A percentile compares a stretch with the other conserved stretches of the same genome.
Evolutionary conservation across 2,113 vertebrate species (phyloP).

Genomic region (Cathartes aura): DNA sequence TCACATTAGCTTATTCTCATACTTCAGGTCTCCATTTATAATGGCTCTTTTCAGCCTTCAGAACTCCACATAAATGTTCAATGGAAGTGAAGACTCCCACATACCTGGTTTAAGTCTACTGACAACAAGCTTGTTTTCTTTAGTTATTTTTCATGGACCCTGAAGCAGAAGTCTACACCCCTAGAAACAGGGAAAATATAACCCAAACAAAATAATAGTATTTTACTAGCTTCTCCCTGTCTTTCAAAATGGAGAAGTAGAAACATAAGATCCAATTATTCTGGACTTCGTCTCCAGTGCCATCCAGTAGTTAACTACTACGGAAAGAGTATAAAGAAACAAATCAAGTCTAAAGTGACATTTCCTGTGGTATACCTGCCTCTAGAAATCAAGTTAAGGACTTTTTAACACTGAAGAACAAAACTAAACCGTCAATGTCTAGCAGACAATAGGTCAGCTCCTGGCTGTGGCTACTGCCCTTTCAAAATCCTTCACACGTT

Average conservation of each 20-base stretch:
- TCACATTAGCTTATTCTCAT: not conserved
- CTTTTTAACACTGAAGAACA: not conserved
- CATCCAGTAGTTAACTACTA: not conserved
- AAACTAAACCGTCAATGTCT: not conserved
- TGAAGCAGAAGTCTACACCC: not conserved
- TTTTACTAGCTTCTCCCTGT: not conserved
- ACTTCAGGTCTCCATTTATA: not conserved
- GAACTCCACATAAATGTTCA: not conserved
- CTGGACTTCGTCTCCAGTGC: not conserved
- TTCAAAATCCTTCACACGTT: not conserved
- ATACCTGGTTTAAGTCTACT: not conserved
- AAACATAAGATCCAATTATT: not conserved
- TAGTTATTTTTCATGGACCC: not conserved
- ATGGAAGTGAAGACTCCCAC: not conserved
- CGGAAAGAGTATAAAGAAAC: not conserved
- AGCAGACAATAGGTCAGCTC: not conserved
- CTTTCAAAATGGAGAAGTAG: not conserved
- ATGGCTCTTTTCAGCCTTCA: not conserved
- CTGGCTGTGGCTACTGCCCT: not conserved
- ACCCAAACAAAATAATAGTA: not conserved
- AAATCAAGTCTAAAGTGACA: not conserved
- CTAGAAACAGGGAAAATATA: not conserved
- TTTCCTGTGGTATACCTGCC: not conserved
- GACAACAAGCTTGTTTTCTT: not conserved
- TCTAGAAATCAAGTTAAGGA: not conserved